These are phyloP conservation scores for Eupithecia pulchellata DNA, from an alignment of 2,888 invertebrate species.

Conservation along the genomic window DNA sequence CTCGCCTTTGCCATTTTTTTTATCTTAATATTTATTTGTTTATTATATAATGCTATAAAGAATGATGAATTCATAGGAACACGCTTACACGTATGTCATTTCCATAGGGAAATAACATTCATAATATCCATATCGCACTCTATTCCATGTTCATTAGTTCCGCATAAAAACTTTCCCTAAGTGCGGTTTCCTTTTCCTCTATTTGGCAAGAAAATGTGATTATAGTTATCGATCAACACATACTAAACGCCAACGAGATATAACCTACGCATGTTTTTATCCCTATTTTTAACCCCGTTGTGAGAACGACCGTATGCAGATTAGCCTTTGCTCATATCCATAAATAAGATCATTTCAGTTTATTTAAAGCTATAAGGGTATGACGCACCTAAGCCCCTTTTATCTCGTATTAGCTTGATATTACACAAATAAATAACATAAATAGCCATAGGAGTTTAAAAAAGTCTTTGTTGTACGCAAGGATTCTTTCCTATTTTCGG, in stretches of 20 bases:
- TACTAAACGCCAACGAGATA: slow-evolving; percentile 22
- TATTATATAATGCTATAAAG: too few relatives aligned
- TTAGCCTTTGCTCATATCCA: slow-evolving; percentile 40
- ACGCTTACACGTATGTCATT: too few relatives aligned
- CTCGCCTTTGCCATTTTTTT: too few relatives aligned
- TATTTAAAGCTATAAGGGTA: slow-evolving; percentile 38
- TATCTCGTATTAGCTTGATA: slow-evolving; percentile 35
- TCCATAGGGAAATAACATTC: slow-evolving; percentile 25
- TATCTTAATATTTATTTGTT: too few relatives aligned
- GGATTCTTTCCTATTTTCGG: slow-evolving; percentile 13
- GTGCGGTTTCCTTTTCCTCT: slow-evolving; percentile 12
- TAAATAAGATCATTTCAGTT: slow-evolving; percentile 35
- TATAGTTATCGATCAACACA: slow-evolving; percentile 30
- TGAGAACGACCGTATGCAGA: slow-evolving; percentile 40
- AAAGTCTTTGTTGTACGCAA: slow-evolving; percentile 14
- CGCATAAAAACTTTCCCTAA: slow-evolving; percentile 24
- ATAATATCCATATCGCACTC: slow-evolving; percentile 25
- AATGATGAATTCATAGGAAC: too few relatives aligned
- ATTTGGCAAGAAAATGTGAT: slow-evolving; percentile 29
- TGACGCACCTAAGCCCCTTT: slow-evolving; percentile 31
- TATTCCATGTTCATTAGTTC: slow-evolving; percentile 28
- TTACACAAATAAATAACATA: slow-evolving; percentile 30
- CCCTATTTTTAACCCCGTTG: slow-evolving; percentile 13
- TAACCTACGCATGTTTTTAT: neutral
- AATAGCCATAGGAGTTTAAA: slow-evolving; percentile 23